These are phyloP conservation scores for Monodelphis domestica DNA, from an alignment of 2,797 vertebrate genomes.

Conservation along the genomic window DNA sequence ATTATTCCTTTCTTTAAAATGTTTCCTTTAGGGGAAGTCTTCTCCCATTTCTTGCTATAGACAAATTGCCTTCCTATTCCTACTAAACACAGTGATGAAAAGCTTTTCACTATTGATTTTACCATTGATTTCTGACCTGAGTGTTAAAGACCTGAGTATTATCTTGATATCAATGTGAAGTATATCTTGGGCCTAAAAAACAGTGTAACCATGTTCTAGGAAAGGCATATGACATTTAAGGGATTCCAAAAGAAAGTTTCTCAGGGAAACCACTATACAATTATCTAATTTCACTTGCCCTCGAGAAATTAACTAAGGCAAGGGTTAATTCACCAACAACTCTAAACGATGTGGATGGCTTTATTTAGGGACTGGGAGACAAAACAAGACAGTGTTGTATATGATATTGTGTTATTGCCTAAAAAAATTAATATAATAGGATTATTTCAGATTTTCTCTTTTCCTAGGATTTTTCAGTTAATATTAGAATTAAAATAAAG, in stretches of 20 bases:
- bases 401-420: conserved; percentile 65
- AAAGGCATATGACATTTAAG: not conserved
- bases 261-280: not conserved
- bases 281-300: not conserved
- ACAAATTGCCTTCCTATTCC: not conserved
- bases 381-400: conserved; percentile 4
- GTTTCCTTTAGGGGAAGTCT: not conserved
- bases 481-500: conserved; percentile 78
- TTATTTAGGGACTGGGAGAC: not conserved
- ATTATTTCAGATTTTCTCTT: conserved; percentile 70
- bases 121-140: not conserved
- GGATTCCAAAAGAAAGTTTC: not conserved
- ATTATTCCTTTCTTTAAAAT: conserved; percentile 11
- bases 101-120: not conserved
- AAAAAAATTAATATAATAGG: conserved; percentile 68
- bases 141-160: not conserved
- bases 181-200: conserved; percentile 21
- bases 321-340: not conserved
- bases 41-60: not conserved
- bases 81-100: not conserved
- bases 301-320: conserved; percentile 25
- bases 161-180: not conserved
- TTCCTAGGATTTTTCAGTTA: conserved; percentile 74
- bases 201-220: not conserved
- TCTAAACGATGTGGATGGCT: not conserved